Conservation (phyloP, 2,113 vertebrate genomes). For the Brienomyrus brachyistius region DNA sequence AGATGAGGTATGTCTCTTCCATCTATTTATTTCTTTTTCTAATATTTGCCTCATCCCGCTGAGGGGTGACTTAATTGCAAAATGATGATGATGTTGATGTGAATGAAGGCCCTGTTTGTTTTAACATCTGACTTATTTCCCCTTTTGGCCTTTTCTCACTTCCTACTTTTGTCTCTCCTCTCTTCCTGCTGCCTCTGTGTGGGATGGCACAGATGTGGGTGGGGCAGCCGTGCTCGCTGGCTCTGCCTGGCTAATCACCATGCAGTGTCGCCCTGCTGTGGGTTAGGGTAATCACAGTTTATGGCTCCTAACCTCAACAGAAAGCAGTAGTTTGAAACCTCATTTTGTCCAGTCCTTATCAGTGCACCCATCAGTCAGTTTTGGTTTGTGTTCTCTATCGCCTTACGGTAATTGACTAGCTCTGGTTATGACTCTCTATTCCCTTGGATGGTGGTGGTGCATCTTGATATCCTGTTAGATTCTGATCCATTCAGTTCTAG, state of each 20-base stretch:
- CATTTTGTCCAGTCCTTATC: neutral
- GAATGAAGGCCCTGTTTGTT: neutral
- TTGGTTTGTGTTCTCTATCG: neutral
- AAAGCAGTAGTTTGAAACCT: neutral
- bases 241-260: neutral
- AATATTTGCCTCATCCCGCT: neutral
- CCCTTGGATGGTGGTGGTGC: neutral
- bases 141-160: neutral
- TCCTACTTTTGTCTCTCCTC: neutral
- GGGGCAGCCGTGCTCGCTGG: neutral
- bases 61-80: neutral
- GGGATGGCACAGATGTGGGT: neutral
- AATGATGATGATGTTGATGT: neutral
- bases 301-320: neutral
- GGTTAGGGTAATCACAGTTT: neutral
- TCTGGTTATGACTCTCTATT: neutral
- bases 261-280: neutral
- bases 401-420: neutral
- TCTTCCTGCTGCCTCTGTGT: conserved; percentile 10
- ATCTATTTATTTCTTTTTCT: neutral
- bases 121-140: neutral
- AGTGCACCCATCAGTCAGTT: neutral
- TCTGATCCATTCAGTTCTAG: neutral
- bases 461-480: neutral
- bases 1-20: conserved; percentile 7